Base-by-base conservation (phyloP, 2,113 vertebrate species). In the Myotis davidii region DNA sequence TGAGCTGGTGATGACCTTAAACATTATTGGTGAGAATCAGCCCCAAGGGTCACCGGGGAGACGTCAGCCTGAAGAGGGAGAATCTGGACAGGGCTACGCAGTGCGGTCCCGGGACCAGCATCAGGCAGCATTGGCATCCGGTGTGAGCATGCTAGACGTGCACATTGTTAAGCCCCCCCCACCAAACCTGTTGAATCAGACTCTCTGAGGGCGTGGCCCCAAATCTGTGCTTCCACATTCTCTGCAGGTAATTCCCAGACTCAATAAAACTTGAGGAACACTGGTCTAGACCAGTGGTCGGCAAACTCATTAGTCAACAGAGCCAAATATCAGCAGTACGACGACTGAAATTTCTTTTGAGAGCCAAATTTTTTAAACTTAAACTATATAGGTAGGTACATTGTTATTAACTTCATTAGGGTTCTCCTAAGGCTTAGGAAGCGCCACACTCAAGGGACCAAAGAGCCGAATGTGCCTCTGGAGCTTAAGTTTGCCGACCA, bases 21-120 rank as follows among this genome's bases (percentile, higher is more conserved):
- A 48, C 39, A 20, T 13, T 2, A 13, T 34, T 29, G 42, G n/a
- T 39, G 34, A 54, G 50, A 77, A 42, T 1, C 20, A 34, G 56
- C 42, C 2, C 50, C 12, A 7, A 52, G 83, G 7, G 32, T 6
- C 42, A 23, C 32, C 0, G 23, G 69, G 79, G 32, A 65, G 56
- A 89, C 39, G 16, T 32, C 37, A 16, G 27, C 61, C 90, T 20
- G 42, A 70, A 48, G 29, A 34, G 50, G 72, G 16, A 20, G 27
- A 6, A 1, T 42, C 10, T 8, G 61, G 54, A 69, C 65, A 29
- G 32, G 23, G 25, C 45, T 25, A 0, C 0, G 39, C 14, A 48
- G 32, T 10, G 20, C n/a, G 73, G n/a, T 6, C 10, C 7, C 0
- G 0, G 25, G 12, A 20, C 13, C 13, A 2, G 29, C 10, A 12